Conservation (phyloP, 2,888 invertebrate species). For the Cryptocephalus primarius region DNA sequence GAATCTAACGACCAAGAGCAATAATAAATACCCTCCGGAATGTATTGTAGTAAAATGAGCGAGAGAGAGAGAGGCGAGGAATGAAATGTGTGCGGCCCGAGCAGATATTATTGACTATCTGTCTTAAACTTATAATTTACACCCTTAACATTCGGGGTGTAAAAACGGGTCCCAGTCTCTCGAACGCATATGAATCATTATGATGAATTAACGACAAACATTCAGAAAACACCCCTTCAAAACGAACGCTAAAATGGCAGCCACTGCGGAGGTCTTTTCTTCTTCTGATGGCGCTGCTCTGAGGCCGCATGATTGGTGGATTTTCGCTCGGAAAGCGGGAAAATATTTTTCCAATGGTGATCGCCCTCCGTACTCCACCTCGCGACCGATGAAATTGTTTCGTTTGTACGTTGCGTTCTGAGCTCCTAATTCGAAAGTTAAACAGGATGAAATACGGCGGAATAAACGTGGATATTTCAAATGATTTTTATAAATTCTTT, state of each 20-base stretch:
- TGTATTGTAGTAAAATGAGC: slow-evolving; percentile 9
- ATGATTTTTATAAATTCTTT: too few species aligned
- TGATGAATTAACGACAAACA: slow-evolving; percentile 42
- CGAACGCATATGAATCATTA: slow-evolving; percentile 41
- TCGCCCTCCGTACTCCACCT: too few species aligned
- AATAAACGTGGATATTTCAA: too few species aligned
- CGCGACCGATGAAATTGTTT: too few species aligned
- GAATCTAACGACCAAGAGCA: too few species aligned
- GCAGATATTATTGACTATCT: slow-evolving; percentile 38
- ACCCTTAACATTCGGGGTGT: slow-evolving; percentile 38
- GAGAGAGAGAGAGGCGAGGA: slow-evolving; percentile 13
- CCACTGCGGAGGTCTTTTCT: slow-evolving; percentile 9
- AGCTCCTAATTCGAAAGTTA: too few species aligned
- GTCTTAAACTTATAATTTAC: slow-evolving; percentile 41
- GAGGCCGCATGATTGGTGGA: not conserved
- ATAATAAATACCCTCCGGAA: not conserved
- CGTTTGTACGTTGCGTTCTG: too few species aligned
- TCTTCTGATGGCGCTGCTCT: slow-evolving; percentile 3
- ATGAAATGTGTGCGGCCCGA: slow-evolving; percentile 20
- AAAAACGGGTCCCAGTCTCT: slow-evolving; percentile 38
- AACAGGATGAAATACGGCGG: too few species aligned
- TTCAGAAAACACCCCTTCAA: slow-evolving; percentile 38
- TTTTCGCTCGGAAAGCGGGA: not conserved
- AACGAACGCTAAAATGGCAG: slow-evolving; percentile 15
- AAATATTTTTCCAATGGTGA: not conserved